phyloP scores from a whole-genome alignment of 1,140 invertebrate species.

The Cryptotermes secundus region DNA sequence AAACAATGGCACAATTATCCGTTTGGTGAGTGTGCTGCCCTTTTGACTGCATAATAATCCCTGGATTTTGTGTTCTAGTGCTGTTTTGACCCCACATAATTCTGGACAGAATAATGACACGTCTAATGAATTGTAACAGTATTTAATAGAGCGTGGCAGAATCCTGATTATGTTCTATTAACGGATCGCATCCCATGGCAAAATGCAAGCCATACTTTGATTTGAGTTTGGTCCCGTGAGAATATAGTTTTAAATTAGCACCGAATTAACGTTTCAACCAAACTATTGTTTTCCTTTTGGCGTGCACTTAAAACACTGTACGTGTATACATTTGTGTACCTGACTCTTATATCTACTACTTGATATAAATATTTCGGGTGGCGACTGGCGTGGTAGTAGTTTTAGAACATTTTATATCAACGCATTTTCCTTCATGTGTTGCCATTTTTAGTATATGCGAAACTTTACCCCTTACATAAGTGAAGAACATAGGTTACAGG shows the following conservation, averaged over 20 bases:
- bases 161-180: constrained; percentile 2
- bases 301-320: too few relatives aligned
- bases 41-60: neutral
- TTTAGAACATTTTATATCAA: too few relatives aligned
- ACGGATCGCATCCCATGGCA: neutral
- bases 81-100: neutral
- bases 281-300: neutral
- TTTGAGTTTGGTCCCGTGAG: neutral
- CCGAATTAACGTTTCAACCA: neutral
- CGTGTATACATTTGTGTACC: too few relatives aligned
- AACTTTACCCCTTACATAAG: too few relatives aligned
- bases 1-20: neutral
- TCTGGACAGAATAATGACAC: neutral
- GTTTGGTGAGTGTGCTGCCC: neutral
- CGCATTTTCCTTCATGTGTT: too few relatives aligned
- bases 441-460: too few relatives aligned
- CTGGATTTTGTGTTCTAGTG: neutral
- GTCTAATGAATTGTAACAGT: neutral
- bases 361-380: too few relatives aligned
- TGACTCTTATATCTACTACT: too few relatives aligned
- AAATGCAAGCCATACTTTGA: neutral
- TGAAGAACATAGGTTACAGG: too few relatives aligned
- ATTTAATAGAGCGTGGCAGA: neutral
- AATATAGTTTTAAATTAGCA: neutral
- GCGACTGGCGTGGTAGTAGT: too few relatives aligned